These are phyloP conservation scores for Danaus chrysippus DNA, from an alignment of 2,888 invertebrate species.

Conservation along the genomic window DNA sequence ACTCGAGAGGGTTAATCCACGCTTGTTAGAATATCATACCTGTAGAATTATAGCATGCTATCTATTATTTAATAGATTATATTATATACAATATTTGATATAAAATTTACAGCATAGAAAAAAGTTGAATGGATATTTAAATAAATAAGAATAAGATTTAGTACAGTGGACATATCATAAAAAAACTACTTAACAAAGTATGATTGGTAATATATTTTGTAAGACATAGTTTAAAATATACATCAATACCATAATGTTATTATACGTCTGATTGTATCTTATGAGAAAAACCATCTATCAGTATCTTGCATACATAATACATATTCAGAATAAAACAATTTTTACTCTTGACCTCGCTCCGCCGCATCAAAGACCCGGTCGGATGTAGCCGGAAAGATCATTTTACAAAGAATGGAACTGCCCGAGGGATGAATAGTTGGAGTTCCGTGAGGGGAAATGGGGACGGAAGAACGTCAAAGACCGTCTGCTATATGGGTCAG, in stretches of 20 bases:
- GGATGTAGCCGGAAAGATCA: conserved; percentile 48
- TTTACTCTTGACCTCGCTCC: conserved; percentile 2
- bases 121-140: too few species aligned
- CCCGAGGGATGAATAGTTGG: conserved; percentile 50
- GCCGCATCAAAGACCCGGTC: conserved; percentile 40
- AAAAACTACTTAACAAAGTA: too few species aligned
- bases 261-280: too few species aligned
- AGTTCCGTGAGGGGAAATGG: conserved; percentile 33
- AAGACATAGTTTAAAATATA: too few species aligned
- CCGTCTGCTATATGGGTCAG: conserved; percentile 13
- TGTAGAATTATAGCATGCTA: not conserved
- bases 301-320: too few species aligned
- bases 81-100: too few species aligned
- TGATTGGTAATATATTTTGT: too few species aligned
- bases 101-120: too few species aligned
- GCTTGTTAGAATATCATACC: conserved; percentile 3
- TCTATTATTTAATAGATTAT: not conserved
- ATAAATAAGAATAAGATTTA: too few species aligned
- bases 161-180: too few species aligned
- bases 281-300: too few species aligned
- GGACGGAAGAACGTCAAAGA: conserved; percentile 21
- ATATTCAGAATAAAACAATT: not conserved
- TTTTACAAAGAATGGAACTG: conserved; percentile 52
- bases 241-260: too few species aligned
- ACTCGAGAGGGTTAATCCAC: conserved; percentile 9